Base-by-base conservation (phyloP, 2,888 invertebrate species). In the Flexamia atlantica region DNA sequence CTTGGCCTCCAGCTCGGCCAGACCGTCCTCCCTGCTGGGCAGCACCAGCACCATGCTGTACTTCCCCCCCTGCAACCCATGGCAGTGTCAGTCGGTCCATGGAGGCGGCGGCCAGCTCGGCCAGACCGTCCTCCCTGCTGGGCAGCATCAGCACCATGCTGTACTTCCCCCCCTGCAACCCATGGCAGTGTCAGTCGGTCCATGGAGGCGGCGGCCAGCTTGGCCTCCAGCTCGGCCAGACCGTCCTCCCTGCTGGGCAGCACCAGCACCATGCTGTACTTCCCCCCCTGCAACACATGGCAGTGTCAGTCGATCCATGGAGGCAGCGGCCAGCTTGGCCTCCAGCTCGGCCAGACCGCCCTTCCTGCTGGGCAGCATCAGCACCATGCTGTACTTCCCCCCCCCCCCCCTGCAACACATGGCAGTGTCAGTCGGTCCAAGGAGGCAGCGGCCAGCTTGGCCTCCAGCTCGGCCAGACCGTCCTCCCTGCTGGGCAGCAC, bases 31-130 rank as follows among this genome's bases (percentile, higher is more conserved):
- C 70, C 93, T 91, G 76, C 94, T 92, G 0, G 97, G 97, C 85
- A 97, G 90, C 80, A 97, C 91, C 28, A 97, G 92, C 0, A 97
- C 88, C 95, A 97, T 94, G 86, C 94, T 94, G 14, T 95, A 90
- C 83, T 94, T 92, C 0, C 92, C 91, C 64, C 94, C 94, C 91
- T 92, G 84, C 10, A 88, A 86, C n/a, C n/a, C n/a, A n/a, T n/a
- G n/a, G n/a, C n/a, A n/a, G n/a, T n/a, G n/a, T n/a, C n/a, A n/a
- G n/a, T n/a, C n/a, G n/a, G n/a, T n/a, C n/a, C n/a, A n/a, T 36
- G 36, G 36, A 36, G 9, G 9, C 36, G 9, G 9, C 9, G 36
- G 36, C n/a, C n/a, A n/a, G n/a, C n/a, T n/a, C n/a, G n/a, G n/a
- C n/a, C n/a, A n/a, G n/a, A n/a, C n/a, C n/a, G n/a, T n/a, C n/a